Evolutionary conservation across 2,797 vertebrate genomes (phyloP).

Genomic region (Xenentodon cancila): DNA sequence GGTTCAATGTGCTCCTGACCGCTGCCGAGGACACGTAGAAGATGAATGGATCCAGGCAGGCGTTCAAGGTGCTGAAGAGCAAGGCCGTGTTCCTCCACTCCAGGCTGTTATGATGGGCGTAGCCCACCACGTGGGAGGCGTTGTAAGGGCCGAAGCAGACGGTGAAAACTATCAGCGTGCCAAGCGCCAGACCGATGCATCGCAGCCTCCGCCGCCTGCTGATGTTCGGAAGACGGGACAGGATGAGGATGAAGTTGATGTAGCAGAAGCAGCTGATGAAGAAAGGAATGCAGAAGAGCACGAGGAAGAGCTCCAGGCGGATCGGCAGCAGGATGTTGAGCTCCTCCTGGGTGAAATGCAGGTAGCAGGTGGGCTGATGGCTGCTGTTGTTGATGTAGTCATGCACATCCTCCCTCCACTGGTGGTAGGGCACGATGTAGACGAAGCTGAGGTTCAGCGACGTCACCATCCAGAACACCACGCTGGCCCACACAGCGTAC

Average conservation of each 20-base stretch:
- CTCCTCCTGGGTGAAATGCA: constrained; percentile 77
- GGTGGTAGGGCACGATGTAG: constrained; percentile 76
- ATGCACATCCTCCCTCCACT: constrained; percentile 7
- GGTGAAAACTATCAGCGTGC: constrained; percentile 85
- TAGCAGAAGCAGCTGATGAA: constrained; percentile 89
- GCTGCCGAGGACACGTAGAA: constrained; percentile 89
- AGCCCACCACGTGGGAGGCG: constrained; percentile 88
- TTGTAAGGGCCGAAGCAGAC: constrained; percentile 90
- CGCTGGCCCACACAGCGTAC: constrained; percentile 73
- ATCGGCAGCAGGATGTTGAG: constrained; percentile 77
- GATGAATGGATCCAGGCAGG: constrained; percentile 89
- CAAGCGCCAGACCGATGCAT: constrained; percentile 83
- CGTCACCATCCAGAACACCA: constrained; percentile 83
- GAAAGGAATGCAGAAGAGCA: constrained; percentile 87
- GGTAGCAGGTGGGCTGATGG: constrained; percentile 78
- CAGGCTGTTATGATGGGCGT: constrained; percentile 60
- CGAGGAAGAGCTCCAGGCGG: constrained; percentile 85
- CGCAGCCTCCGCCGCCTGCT: constrained; percentile 74
- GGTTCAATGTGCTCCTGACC: constrained; percentile 79
- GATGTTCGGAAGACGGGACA: constrained; percentile 81
- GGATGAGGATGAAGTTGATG: constrained; percentile 82
- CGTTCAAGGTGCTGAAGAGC: constrained; percentile 87
- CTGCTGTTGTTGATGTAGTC: fast-evolving
- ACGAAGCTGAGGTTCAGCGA: constrained; percentile 86
- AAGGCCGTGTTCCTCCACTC: constrained; percentile 81